Evolutionary conservation across 2,113 vertebrate genomes (phyloP).

Genomic region (Bubo bubo): DNA sequence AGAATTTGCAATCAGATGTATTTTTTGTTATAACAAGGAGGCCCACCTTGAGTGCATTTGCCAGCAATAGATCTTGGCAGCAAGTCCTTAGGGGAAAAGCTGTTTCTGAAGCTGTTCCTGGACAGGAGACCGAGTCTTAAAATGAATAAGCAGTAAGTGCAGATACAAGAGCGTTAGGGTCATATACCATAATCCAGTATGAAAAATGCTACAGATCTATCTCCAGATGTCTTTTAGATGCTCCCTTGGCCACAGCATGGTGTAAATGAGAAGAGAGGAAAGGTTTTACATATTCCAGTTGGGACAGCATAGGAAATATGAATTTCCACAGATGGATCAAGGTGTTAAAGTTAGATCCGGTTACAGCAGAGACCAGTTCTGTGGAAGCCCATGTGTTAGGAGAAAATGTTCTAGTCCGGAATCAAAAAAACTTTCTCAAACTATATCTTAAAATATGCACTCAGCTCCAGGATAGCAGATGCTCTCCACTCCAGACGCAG

Average conservation of each 20-base stretch:
- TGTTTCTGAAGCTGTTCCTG: background rate
- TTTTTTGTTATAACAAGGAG: background rate
- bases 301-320: background rate
- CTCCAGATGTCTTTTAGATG: background rate
- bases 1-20: background rate
- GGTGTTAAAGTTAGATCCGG: background rate
- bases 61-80: background rate
- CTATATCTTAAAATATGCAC: background rate
- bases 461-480: constrained; percentile 16
- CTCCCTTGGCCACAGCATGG: background rate
- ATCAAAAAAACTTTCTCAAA: background rate
- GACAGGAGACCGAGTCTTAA: background rate
- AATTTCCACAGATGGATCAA: background rate
- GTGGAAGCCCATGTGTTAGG: background rate
- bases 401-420: background rate
- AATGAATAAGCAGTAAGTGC: background rate
- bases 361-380: background rate
- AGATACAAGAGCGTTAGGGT: background rate
- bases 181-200: background rate
- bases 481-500: background rate
- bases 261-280: background rate
- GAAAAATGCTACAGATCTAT: background rate
- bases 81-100: background rate
- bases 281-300: background rate
- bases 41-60: background rate